Conservation (phyloP, 2,888 invertebrate species). For the Crocallis elinguaria region DNA sequence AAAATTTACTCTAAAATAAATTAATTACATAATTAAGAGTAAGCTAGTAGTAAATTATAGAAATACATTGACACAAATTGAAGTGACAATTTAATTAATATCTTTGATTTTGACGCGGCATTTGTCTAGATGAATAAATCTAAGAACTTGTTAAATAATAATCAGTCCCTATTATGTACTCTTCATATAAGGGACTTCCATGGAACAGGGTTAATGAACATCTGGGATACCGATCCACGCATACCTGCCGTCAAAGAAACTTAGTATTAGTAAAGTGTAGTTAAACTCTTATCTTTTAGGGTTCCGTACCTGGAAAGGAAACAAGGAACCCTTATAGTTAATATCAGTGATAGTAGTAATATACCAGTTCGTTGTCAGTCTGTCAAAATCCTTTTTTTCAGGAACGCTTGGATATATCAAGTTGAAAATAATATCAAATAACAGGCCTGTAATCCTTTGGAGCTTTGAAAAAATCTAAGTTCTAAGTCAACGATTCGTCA, state of each 20-base stretch:
- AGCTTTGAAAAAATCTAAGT: no score
- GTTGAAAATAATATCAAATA: no score
- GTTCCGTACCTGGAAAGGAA: no score
- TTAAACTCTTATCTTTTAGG: no score
- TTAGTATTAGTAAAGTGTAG: neutral
- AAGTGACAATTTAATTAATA: conserved; percentile 13
- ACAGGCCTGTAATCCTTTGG: no score
- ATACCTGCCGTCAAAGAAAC: conserved; percentile 73
- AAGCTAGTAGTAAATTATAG: conserved; percentile 34
- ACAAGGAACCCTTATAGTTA: no score
- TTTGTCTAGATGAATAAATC: conserved; percentile 12
- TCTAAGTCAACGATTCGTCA: no score
- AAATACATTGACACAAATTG: conserved; percentile 8
- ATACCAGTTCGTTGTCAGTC: no score
- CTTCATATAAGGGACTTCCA: conserved; percentile 82
- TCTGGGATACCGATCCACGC: conserved; percentile 86
- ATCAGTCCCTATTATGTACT: neutral
- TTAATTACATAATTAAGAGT: conserved; percentile 42
- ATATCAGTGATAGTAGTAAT: no score
- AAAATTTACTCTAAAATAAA: conserved; percentile 65
- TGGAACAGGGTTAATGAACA: conserved; percentile 87
- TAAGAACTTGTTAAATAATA: neutral
- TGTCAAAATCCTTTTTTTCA: no score
- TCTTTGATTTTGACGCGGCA: conserved; percentile 38
- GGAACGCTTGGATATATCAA: no score